phyloP scores from a whole-genome alignment of 2,113 vertebrate genomes.

The Neogobius melanostomus region DNA sequence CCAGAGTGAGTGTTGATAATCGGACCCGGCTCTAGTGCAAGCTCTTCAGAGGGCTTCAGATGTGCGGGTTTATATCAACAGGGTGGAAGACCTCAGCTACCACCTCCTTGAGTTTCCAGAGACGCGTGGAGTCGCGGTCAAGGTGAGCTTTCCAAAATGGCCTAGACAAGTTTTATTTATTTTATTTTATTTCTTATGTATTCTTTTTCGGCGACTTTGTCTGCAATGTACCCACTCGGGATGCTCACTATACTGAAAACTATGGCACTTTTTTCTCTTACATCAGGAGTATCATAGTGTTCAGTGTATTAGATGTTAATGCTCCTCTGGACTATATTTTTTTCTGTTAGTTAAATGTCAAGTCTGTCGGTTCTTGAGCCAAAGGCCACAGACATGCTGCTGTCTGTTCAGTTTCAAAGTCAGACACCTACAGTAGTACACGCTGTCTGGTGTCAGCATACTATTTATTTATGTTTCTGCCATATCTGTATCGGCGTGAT shows the following conservation, averaged over 20 bases:
- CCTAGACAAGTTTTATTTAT: no score
- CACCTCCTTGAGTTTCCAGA: constrained; percentile 96
- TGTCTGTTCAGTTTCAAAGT: constrained; percentile 11
- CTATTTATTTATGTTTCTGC: constrained; percentile 40
- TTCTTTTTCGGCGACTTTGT: neutral
- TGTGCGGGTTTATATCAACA: constrained; percentile 86
- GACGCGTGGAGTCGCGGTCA: constrained; percentile 88
- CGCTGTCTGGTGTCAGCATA: constrained; percentile 8
- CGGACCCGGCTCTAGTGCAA: constrained; percentile 91
- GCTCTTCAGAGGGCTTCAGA: constrained; percentile 86
- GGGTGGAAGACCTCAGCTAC: constrained; percentile 92
- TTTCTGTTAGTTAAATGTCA: constrained; percentile 39
- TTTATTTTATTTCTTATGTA: neutral
- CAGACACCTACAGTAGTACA: neutral
- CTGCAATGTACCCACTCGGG: neutral
- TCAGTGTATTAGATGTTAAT: neutral
- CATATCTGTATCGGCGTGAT: constrained; percentile 14
- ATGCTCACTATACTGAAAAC: neutral
- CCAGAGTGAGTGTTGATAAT: constrained; percentile 94
- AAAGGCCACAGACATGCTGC: neutral
- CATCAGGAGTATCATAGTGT: neutral
- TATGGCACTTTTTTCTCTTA: neutral
- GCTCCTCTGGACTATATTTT: neutral
- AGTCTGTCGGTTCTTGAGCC: constrained; percentile 9
- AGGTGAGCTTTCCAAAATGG: constrained; percentile 74